phyloP scores from a whole-genome alignment of 2,888 invertebrate species.

The Epirrhoe alternata region DNA sequence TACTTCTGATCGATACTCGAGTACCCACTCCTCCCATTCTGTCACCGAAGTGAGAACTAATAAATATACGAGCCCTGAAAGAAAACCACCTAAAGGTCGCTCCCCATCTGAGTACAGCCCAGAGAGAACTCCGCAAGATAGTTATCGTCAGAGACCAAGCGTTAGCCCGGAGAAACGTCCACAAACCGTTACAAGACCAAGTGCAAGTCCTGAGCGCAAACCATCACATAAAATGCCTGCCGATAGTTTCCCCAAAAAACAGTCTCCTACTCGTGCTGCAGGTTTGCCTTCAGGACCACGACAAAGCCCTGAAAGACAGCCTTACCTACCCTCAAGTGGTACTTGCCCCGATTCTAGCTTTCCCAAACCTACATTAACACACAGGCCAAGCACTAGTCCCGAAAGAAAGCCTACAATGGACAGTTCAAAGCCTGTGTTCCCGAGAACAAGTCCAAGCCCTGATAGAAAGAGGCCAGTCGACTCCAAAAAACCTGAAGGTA shows the following conservation, averaged over 20 bases:
- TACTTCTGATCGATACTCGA: conserved; percentile 60
- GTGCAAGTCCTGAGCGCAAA: conserved; percentile 58
- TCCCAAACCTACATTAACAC: conserved; percentile 18
- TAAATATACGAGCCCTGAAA: conserved; percentile 59
- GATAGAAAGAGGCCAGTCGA: conserved; percentile 44
- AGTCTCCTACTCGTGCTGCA: conserved; percentile 29
- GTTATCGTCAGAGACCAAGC: conserved; percentile 56
- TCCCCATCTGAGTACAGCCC: conserved; percentile 64
- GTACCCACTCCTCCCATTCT: conserved; percentile 62
- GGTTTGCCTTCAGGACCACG: conserved; percentile 44
- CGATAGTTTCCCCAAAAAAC: conserved; percentile 38
- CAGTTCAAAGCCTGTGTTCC: conserved; percentile 21
- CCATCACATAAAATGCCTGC: conserved; percentile 35
- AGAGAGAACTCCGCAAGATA: conserved; percentile 59
- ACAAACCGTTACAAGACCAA: conserved; percentile 48
- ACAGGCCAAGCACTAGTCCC: conserved; percentile 30
- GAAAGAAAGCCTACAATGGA: conserved; percentile 24
- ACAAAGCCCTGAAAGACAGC: conserved; percentile 53
- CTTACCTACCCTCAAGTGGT: conserved; percentile 29
- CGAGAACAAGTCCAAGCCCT: conserved; percentile 52
- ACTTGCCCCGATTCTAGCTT: conserved; percentile 19
- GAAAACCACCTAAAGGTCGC: conserved; percentile 56
- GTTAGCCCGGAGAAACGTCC: conserved; percentile 67
- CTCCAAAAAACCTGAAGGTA: conserved; percentile 35
- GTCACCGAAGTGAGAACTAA: conserved; percentile 60